Evolutionary conservation across 1,140 invertebrate species (phyloP).

Genomic region (Drosophila obscura): DNA sequence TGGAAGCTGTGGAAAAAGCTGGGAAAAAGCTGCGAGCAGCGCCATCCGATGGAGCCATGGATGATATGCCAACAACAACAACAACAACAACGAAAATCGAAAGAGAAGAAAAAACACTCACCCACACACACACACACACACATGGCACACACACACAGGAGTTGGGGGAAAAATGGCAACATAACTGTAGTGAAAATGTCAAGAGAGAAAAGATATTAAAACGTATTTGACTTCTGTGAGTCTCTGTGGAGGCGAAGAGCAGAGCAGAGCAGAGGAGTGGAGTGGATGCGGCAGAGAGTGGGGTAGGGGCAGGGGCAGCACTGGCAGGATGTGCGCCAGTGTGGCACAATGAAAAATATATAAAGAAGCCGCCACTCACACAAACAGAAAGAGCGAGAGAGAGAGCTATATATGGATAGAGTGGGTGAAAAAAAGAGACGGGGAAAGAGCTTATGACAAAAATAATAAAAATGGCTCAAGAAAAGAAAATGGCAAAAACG

Average conservation of each 20-base stretch:
- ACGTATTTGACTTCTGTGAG: slow-evolving; percentile 81
- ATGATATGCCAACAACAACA: too few species aligned
- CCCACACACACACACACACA: slow-evolving; percentile 13
- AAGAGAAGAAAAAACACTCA: slow-evolving; percentile 56
- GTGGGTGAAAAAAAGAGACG: slow-evolving; percentile 12
- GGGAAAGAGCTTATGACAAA: slow-evolving; percentile 70
- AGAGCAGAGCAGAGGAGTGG: background rate
- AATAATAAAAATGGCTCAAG: slow-evolving; percentile 82
- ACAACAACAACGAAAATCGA: background rate
- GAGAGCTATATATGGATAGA: slow-evolving; percentile 23
- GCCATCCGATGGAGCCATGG: slow-evolving; percentile 1
- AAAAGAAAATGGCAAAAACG: slow-evolving; percentile 70
- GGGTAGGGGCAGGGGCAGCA: slow-evolving; percentile 28
- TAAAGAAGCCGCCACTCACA: slow-evolving; percentile 70
- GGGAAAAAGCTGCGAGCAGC: background rate
- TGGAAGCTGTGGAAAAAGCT: slow-evolving; percentile 23
- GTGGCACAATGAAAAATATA: slow-evolving; percentile 82
- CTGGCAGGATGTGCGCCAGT: slow-evolving; percentile 69
- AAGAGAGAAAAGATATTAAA: slow-evolving; percentile 82
- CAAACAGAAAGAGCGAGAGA: slow-evolving; percentile 33
- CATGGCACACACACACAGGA: slow-evolving; percentile 16
- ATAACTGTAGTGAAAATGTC: slow-evolving; percentile 82
- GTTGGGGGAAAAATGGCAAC: slow-evolving; percentile 72
- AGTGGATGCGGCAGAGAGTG: background rate
- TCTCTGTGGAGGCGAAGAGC: slow-evolving; percentile 46